These are phyloP conservation scores for Lutraria rhynchaena DNA, from an alignment of 1,140 invertebrate species.

Conservation along the genomic window DNA sequence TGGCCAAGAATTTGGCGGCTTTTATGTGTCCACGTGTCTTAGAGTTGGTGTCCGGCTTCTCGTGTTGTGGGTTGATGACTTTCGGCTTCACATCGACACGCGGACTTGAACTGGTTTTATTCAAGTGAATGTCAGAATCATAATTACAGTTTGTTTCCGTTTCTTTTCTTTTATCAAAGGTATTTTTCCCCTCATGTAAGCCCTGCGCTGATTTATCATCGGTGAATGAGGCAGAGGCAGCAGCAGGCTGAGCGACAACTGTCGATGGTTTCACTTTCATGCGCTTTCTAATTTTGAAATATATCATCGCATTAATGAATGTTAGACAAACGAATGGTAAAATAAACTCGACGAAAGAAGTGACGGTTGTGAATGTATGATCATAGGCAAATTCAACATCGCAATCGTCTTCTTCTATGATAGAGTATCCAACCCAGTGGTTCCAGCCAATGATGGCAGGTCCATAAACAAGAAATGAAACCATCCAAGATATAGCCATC, in stretches of 20 bases:
- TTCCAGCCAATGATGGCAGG: conserved; percentile 74
- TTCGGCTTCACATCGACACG: no score
- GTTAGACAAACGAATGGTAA: conserved; percentile 63
- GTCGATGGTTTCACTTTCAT: neutral
- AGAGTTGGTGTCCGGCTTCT: neutral
- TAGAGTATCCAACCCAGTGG: conserved; percentile 60
- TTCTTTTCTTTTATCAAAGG: no score
- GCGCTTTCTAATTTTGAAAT: conserved; percentile 63
- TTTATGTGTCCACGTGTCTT: conserved; percentile 50
- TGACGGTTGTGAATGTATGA: conserved; percentile 60
- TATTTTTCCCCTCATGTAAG: no score
- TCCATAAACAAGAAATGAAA: conserved; percentile 66
- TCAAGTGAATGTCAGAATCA: no score
- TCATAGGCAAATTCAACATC: conserved; percentile 69
- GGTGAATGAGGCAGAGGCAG: no score
- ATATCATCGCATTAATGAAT: conserved; percentile 62
- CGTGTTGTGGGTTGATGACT: no score
- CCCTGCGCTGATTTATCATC: no score
- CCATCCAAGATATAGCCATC: conserved; percentile 65
- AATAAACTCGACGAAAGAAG: conserved; percentile 69
- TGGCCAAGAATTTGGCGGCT: conserved; percentile 64
- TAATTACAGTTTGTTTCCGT: no score
- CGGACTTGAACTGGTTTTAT: no score
- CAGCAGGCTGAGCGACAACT: no score
- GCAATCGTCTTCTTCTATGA: conserved; percentile 59